These are phyloP conservation scores for Oreonectes daqikongensis DNA, from an alignment of 2,797 vertebrate species.

Conservation along the genomic window DNA sequence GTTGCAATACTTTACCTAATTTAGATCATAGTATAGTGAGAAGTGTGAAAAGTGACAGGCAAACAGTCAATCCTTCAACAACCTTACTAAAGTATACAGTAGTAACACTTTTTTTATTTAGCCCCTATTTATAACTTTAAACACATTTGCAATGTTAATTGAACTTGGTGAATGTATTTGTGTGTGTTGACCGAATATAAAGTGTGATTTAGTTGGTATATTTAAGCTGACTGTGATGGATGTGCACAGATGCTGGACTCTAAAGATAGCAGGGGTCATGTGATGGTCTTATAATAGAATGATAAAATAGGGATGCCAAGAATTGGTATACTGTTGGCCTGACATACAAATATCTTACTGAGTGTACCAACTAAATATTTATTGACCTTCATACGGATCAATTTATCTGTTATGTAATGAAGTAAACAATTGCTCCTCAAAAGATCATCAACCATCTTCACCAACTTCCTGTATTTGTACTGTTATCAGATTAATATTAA, in stretches of 20 bases:
- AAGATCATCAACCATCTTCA: not conserved
- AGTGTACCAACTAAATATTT: slow-evolving; percentile 42
- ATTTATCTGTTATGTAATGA: not conserved
- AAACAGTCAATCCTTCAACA: slow-evolving; percentile 31
- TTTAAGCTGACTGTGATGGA: slow-evolving; percentile 37
- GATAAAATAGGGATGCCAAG: slow-evolving; percentile 21
- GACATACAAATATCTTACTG: slow-evolving; percentile 38
- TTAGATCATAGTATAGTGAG: slow-evolving; percentile 65
- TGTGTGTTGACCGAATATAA: not conserved
- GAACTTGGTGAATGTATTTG: slow-evolving; percentile 9
- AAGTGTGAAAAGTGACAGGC: slow-evolving; percentile 62
- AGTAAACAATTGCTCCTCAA: not conserved
- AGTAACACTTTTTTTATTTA: no score
- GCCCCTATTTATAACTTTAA: no score
- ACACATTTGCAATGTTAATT: not conserved
- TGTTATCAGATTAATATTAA: not conserved
- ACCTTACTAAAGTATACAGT: no score
- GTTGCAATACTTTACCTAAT: no score
- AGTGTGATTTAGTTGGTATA: slow-evolving; percentile 62
- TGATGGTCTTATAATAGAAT: slow-evolving; percentile 49
- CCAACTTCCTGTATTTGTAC: not conserved
- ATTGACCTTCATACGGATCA: not conserved
- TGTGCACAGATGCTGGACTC: slow-evolving; percentile 40
- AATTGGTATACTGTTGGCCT: slow-evolving; percentile 55
- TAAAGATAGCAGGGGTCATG: slow-evolving; percentile 39